Percentiles rank a stretch among this genome's conserved stretches.
Evolutionary conservation across 2,797 vertebrate species (phyloP).

Genomic region (Glossophaga mutica): DNA sequence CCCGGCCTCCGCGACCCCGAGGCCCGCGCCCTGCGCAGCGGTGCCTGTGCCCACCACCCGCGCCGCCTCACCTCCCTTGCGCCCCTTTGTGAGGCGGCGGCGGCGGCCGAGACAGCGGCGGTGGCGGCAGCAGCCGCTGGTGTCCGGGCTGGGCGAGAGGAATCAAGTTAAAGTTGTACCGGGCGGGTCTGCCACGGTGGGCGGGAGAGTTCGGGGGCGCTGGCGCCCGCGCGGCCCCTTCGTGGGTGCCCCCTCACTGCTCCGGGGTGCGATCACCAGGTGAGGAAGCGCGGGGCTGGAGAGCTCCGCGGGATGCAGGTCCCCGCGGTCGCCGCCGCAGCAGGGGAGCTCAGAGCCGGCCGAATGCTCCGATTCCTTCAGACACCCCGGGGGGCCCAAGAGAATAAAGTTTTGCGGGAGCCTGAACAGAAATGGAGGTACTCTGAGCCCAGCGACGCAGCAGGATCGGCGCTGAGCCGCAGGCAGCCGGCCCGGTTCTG

Average conservation of each 20-base stretch:
- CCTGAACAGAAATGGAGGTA: neutral
- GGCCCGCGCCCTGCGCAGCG: slow-evolving; percentile 21
- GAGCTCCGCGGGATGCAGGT: slow-evolving; percentile 37
- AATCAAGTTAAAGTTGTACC: slow-evolving; percentile 41
- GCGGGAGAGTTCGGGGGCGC: neutral
- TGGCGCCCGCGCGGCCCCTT: neutral
- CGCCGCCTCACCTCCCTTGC: slow-evolving; percentile 15
- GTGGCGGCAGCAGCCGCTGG: neutral
- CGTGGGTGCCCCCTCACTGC: neutral
- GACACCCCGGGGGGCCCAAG: neutral
- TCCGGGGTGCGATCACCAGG: slow-evolving; percentile 37
- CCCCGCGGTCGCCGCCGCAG: neutral
- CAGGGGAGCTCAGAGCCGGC: neutral
- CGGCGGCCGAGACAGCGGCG: neutral
- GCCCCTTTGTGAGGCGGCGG: slow-evolving; percentile 62
- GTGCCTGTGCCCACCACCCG: neutral
- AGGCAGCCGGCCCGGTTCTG: slow-evolving; percentile 33
- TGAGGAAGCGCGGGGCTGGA: neutral
- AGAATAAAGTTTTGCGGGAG: slow-evolving; percentile 68
- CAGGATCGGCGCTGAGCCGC: slow-evolving; percentile 4
- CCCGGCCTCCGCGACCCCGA: neutral
- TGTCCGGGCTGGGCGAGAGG: neutral
- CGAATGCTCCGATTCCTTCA: neutral
- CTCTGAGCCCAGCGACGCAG: neutral
- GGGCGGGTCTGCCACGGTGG: neutral